phyloP scores from a whole-genome alignment of 2,113 vertebrate genomes.

The Heliornis fulica region DNA sequence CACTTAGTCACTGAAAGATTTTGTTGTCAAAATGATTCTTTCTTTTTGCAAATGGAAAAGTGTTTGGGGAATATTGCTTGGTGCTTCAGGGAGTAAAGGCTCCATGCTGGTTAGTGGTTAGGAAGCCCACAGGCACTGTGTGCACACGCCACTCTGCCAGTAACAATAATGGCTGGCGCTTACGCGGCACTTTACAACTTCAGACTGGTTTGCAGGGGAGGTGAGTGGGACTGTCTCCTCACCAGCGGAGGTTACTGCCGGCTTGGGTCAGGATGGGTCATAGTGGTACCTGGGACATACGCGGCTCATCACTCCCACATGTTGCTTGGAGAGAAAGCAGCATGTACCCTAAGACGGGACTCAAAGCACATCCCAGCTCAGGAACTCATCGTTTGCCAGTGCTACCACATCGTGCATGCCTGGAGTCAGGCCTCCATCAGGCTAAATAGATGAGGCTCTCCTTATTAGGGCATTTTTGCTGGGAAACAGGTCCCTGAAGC shows the following conservation, averaged over 20 bases:
- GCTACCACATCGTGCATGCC: neutral
- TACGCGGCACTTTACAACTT: neutral
- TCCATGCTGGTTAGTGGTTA: neutral
- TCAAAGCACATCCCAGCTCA: neutral
- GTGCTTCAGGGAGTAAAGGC: neutral
- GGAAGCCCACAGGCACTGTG: neutral
- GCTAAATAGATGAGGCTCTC: neutral
- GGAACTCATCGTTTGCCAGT: neutral
- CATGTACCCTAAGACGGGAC: neutral
- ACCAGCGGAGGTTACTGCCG: neutral
- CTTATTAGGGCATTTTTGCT: neutral
- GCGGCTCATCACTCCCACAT: neutral
- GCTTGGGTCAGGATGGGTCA: neutral
- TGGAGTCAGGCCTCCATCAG: neutral
- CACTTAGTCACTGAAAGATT: neutral
- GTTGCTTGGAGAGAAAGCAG: neutral
- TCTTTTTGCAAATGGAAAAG: neutral
- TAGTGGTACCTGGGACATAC: accelerated
- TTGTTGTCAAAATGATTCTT: neutral
- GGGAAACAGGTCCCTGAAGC: neutral
- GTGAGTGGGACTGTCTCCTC: neutral
- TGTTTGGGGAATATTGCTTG: neutral
- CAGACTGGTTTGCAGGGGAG: neutral
- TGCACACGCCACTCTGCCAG: neutral
- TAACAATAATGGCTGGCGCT: neutral